Base-by-base conservation (phyloP, 2,113 vertebrate genomes). In the Nibea coibor region DNA sequence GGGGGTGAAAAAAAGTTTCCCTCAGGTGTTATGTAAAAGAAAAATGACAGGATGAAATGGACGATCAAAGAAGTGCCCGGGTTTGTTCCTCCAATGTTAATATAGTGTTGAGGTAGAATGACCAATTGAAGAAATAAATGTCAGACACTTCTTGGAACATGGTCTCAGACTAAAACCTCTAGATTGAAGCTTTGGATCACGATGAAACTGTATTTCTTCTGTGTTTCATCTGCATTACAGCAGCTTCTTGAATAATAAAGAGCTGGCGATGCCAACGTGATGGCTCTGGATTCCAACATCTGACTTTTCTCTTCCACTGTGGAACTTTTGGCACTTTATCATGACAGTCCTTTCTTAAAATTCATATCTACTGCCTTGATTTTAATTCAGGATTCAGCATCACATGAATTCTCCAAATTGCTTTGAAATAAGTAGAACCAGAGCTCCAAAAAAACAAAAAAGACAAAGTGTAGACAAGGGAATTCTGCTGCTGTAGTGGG, bases 21-120 rank as follows among this genome's bases (percentile, higher is more conserved):
- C 61, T 35, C 78, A 83, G 66, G 47, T 82, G 66, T 84, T 80
- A 35, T 42, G 48, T 74, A 58, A 71, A 81, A 82, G 19, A 24
- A 70, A 51, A 58, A 35, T 39, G 47, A 78, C 43, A 48, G 42
- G 50, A 78, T 77, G 72, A 77, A 80, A 70, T 73, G 1, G 17
- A 72, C 48, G 73, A 76, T 84, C 75, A 79, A 45, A 90, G 77
- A 50, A 5, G 35, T 14, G 24, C 20, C 26, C 3, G 9, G 3
- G 16, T 73, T 57, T 80, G 45, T 35, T 15, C 54, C 35, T 72
- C 50, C 54, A 57, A 39, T 63, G 65, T 39, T 84, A 63, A 78
- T 4, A 62, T 10, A 75, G 35, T 42, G 26, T 62, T 26, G 16
- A 35, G 48, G 50, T 64, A 77, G 42, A 35, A 19, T n/a, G 57